Percentiles rank a stretch among this genome's conserved stretches.
Conservation (phyloP, 2,888 invertebrate genomes). For the Tachina fera region DNA sequence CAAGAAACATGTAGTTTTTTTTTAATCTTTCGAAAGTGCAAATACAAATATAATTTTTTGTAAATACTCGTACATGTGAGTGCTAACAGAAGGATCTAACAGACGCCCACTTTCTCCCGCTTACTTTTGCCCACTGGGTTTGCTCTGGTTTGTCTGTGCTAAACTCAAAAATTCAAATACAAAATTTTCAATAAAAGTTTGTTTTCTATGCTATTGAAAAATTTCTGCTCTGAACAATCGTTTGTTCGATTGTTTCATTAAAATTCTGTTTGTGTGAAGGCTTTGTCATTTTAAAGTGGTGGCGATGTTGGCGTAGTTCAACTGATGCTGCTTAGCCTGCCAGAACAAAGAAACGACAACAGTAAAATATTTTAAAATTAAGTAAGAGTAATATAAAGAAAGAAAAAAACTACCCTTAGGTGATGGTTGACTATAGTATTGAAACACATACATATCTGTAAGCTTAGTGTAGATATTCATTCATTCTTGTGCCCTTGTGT, state of each 20-base stretch:
- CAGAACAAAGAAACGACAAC: conserved; percentile 43
- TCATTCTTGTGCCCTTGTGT: background rate
- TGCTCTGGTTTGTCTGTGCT: too few relatives aligned
- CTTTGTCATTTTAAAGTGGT: conserved; percentile 56
- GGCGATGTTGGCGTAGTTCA: conserved; percentile 70
- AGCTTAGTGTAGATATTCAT: background rate
- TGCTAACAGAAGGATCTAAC: too few relatives aligned
- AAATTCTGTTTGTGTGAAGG: background rate
- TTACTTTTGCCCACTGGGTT: too few relatives aligned
- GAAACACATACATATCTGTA: too few relatives aligned
- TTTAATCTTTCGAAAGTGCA: too few relatives aligned
- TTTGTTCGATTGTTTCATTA: conserved; percentile 21
- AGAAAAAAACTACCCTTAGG: conserved; percentile 59
- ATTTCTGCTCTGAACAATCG: background rate
- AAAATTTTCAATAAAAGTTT: conserved; percentile 11
- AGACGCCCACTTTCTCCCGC: too few relatives aligned
- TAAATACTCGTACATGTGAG: too few relatives aligned
- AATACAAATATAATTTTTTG: too few relatives aligned
- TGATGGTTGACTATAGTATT: conserved; percentile 55
- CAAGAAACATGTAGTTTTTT: background rate
- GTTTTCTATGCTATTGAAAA: background rate
- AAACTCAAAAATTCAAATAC: too few relatives aligned
- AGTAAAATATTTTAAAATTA: conserved; percentile 28
- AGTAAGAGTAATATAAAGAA: conserved; percentile 28
- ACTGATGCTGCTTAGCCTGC: conserved; percentile 56